Percentiles rank a stretch among this genome's conserved stretches.
Conservation (phyloP, 2,797 vertebrate species). For the Fundulus diaphanus region DNA sequence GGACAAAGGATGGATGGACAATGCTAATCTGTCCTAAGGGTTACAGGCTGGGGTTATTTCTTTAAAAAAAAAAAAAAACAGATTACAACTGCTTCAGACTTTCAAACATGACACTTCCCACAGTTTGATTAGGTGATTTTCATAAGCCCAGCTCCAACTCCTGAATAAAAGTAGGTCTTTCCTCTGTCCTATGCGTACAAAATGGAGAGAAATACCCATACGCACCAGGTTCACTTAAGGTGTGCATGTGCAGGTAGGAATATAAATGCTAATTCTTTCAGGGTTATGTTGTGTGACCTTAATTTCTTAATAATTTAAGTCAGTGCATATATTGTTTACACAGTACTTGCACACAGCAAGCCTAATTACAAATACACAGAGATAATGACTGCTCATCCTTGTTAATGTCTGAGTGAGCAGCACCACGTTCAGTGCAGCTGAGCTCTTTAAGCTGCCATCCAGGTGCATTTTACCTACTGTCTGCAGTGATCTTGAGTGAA, state of each 20-base stretch:
- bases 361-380: slow-evolving; percentile 1
- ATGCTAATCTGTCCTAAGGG: neutral
- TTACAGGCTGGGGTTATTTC: neutral
- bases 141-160: neutral
- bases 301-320: neutral
- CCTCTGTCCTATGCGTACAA: neutral
- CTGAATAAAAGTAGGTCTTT: neutral
- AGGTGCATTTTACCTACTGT: neutral
- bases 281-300: neutral
- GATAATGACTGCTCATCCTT: neutral
- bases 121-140: neutral
- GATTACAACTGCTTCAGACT: neutral
- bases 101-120: neutral
- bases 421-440: neutral
- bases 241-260: neutral
- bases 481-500: neutral
- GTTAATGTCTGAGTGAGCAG: neutral
- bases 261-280: neutral
- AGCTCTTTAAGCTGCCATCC: neutral
- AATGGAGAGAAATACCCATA: neutral
- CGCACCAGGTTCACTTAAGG: neutral
- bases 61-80: neutral
- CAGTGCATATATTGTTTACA: neutral
- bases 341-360: neutral
- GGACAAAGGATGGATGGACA: no score